A percentile compares a stretch with the other conserved stretches of the same genome.
These are phyloP conservation scores for Limnephilus lunatus DNA, from an alignment of 2,888 invertebrate genomes.

Conservation along the genomic window DNA sequence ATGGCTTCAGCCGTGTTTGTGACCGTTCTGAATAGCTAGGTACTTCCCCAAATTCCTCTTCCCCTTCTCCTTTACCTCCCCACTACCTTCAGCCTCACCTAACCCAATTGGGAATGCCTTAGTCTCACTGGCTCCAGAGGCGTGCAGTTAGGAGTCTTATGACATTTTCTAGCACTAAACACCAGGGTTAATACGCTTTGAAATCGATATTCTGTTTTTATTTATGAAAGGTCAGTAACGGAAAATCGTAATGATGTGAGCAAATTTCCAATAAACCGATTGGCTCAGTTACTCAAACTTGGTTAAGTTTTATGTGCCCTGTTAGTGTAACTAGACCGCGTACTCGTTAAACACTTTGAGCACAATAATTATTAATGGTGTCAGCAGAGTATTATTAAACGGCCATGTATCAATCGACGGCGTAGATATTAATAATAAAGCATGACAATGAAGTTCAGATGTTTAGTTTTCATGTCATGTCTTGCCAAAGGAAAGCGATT, in stretches of 20 bases:
- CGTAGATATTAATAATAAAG: background rate
- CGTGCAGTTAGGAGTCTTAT: too few relatives aligned
- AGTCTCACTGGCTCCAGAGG: too few relatives aligned
- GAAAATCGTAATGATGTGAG: background rate
- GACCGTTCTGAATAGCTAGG: too few relatives aligned
- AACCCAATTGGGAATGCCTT: too few relatives aligned
- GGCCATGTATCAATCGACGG: background rate
- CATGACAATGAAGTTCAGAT: background rate
- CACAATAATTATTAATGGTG: background rate
- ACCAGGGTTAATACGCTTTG: background rate
- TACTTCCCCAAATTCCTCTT: too few relatives aligned
- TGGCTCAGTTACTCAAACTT: background rate
- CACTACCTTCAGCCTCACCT: too few relatives aligned
- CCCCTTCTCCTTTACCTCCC: too few relatives aligned
- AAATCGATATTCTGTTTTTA: background rate
- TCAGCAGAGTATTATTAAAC: background rate
- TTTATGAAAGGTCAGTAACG: background rate
- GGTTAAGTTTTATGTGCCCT: background rate
- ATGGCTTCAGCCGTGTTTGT: too few relatives aligned
- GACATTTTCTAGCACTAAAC: too few relatives aligned
- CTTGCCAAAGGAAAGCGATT: background rate
- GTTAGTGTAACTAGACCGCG: background rate
- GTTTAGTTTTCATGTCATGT: background rate
- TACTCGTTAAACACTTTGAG: background rate
- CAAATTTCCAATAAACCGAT: background rate